These are phyloP conservation scores for Babylonia areolata DNA, from an alignment of 1,140 invertebrate genomes.

Conservation along the genomic window DNA sequence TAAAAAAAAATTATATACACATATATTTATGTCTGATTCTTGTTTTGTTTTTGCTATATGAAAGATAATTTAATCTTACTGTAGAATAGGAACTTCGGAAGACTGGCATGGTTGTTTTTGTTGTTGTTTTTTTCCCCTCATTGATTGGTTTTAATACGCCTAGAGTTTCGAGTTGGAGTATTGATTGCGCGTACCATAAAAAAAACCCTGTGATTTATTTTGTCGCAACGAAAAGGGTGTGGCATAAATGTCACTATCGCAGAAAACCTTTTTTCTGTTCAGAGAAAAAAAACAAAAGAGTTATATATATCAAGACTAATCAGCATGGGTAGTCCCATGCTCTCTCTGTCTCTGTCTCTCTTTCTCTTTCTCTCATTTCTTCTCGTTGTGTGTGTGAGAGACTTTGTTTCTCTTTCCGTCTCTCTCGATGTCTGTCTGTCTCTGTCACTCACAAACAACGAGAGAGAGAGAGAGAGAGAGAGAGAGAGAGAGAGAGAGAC, in stretches of 20 bases:
- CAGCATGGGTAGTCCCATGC: not conserved
- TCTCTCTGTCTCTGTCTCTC: not conserved
- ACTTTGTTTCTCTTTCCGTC: too few species aligned
- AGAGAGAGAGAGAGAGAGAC: too few species aligned
- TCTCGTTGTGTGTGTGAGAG: too few species aligned
- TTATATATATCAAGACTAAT: not conserved
- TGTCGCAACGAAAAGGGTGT: not conserved
- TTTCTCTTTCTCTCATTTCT: not conserved
- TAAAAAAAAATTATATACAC: too few species aligned
- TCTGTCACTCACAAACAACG: too few species aligned
- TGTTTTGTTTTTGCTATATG: too few species aligned
- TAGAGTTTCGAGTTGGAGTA: not conserved
- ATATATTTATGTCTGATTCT: too few species aligned
- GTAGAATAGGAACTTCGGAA: not conserved
- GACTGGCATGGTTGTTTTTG: too few species aligned
- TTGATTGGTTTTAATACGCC: not conserved
- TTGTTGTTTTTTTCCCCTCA: too few species aligned
- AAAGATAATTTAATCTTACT: not conserved
- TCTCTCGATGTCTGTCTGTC: too few species aligned
- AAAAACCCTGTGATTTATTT: not conserved
- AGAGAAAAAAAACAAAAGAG: not conserved
- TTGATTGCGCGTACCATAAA: not conserved
- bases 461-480: too few species aligned
- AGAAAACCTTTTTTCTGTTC: not conserved
- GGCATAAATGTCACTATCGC: conserved; percentile 7